Evolutionary conservation across 2,888 invertebrate species (phyloP), one percentile per base, ranked within the genome.

Genomic region (Tyria jacobaeae): DNA sequence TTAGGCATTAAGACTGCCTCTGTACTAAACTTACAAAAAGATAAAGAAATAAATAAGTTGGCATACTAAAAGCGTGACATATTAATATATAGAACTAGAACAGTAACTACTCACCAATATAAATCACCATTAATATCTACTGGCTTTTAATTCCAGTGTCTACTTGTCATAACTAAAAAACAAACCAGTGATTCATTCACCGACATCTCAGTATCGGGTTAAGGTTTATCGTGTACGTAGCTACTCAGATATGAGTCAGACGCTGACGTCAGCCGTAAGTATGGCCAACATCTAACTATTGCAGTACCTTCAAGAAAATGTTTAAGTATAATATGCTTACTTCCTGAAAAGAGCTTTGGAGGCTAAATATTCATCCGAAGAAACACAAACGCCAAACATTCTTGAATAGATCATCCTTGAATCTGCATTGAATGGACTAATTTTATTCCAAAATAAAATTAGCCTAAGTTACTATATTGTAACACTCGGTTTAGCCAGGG

Each of bases 121-220:
- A 17, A 3, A 44, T 17, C 2, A 4, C 21, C 12, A 21, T 21
- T 21, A 44, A 44, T 44, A 21, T 1, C 21, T 21, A 44, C 21
- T 44, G 10, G 12, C 17, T 44, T 44, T 21, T 44, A 44, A 5
- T 31, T 31, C 27, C 7, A 6, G 7, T 31, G 6, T 1, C 7
- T 31, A 31, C 4, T 31, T 31, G 7, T 31, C 7, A 6, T 31
- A 31, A 31, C 7, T 31, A 6, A 31, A 31, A 31, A 21, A 21
- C 44, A 44, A 44, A 44, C 44, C 21, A 44, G 44, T 44, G 44
- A 44, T 21, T 44, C 44, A 44, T 12, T 44, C 44, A 44, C 21
- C 21, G 21, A 44, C 21, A 21, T 21, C 44, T 44, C 21, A 10
- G 44, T 21, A 44, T 21, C 21, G 12, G 44, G 44, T 44, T 41